These are phyloP conservation scores for Porites cylindrica DNA, from an alignment of 92 coral and sea anemone species.

Conservation along the genomic window DNA sequence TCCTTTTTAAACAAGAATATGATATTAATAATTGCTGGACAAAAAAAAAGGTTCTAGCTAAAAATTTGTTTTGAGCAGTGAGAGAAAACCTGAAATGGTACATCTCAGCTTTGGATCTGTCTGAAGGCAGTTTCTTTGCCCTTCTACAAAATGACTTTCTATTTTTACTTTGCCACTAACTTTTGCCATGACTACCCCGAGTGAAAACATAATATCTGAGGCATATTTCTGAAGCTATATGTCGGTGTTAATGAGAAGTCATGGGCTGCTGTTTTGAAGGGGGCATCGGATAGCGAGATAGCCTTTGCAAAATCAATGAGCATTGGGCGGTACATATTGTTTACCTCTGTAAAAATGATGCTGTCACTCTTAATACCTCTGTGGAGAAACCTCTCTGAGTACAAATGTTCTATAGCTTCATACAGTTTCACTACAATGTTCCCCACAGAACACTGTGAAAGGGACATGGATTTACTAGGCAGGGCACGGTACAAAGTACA, in stretches of 20 bases:
- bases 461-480: too few relatives aligned
- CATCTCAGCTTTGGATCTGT: constrained; percentile 54
- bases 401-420: neutral
- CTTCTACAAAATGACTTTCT: constrained; percentile 41
- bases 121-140: constrained; percentile 51
- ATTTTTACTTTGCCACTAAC: constrained; percentile 27
- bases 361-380: constrained; percentile 40
- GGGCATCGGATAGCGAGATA: constrained; percentile 23
- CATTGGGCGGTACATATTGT: constrained; percentile 34
- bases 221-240: constrained; percentile 10
- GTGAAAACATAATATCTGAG: neutral
- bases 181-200: constrained; percentile 40
- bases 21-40: too few relatives aligned
- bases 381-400: constrained; percentile 30
- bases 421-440: constrained; percentile 17
- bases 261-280: constrained; percentile 23
- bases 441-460: constrained; percentile 11
- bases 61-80: neutral
- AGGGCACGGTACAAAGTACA: too few relatives aligned
- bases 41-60: too few relatives aligned
- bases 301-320: constrained; percentile 48
- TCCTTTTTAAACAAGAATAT: too few relatives aligned
- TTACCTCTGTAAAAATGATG: constrained; percentile 4
- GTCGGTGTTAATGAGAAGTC: constrained; percentile 17
- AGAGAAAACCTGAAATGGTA: constrained; percentile 28